Percentiles rank a stretch among this genome's conserved stretches.
Evolutionary conservation across 2,797 vertebrate genomes (phyloP).

Genomic region (Borostomias antarcticus): DNA sequence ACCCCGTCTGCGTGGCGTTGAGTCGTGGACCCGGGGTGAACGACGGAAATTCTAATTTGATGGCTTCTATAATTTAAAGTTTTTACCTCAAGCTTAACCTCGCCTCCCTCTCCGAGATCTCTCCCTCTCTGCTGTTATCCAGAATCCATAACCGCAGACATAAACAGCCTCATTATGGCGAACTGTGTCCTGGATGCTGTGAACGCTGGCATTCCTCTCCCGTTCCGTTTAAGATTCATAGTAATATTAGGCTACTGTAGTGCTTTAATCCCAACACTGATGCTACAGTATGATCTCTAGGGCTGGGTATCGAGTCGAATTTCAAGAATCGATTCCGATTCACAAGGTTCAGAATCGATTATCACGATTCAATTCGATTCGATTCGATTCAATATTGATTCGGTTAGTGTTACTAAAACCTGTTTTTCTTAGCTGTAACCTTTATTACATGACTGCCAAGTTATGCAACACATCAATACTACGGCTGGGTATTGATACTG

Average conservation of each 20-base stretch:
- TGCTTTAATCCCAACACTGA: neutral
- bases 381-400: no score
- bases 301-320: no score
- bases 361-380: no score
- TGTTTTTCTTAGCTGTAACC: no score
- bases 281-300: neutral
- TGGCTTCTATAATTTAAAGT: slow-evolving; percentile 33
- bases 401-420: no score
- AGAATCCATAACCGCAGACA: slow-evolving; percentile 18
- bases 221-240: neutral
- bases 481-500: no score
- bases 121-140: slow-evolving; percentile 13
- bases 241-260: no score
- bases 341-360: no score
- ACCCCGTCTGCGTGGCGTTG: slow-evolving; percentile 8
- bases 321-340: no score
- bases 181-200: neutral
- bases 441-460: no score
- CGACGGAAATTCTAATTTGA: slow-evolving; percentile 54
- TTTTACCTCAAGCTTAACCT: slow-evolving; percentile 28
- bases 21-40: slow-evolving; percentile 43
- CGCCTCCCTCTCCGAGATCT: slow-evolving; percentile 26
- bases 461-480: no score
- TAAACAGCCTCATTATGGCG: slow-evolving; percentile 23
- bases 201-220: neutral